These are phyloP conservation scores for Peromyscus californicus DNA, from an alignment of 2,113 vertebrate genomes.

Conservation along the genomic window DNA sequence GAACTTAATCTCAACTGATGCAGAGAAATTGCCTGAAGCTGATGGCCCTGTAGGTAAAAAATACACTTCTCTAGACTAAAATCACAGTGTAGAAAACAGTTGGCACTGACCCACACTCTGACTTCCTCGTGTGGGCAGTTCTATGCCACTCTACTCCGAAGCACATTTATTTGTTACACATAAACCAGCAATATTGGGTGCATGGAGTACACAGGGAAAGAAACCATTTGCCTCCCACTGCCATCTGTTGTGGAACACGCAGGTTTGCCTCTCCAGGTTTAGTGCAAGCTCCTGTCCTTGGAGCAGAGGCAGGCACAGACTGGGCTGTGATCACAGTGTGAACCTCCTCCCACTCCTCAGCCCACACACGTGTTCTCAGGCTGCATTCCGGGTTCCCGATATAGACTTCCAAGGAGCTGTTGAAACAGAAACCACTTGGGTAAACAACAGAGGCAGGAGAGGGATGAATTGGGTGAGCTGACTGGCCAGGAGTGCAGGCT, in stretches of 20 bases:
- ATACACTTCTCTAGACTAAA: neutral
- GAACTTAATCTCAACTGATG: neutral
- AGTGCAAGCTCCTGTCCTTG: slow-evolving; percentile 68
- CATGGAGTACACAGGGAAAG: slow-evolving; percentile 23
- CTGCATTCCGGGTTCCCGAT: slow-evolving; percentile 64
- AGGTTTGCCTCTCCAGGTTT: slow-evolving; percentile 69
- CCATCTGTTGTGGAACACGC: slow-evolving; percentile 72
- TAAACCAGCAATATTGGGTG: slow-evolving; percentile 49
- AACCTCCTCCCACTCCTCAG: slow-evolving; percentile 70
- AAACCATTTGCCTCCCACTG: slow-evolving; percentile 58
- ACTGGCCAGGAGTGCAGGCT: neutral
- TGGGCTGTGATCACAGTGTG: slow-evolving; percentile 13
- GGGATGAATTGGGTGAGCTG: neutral
- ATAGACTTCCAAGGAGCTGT: neutral
- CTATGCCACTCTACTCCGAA: neutral
- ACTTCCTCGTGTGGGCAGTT: neutral
- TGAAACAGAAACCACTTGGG: slow-evolving; percentile 57
- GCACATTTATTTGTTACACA: slow-evolving; percentile 21
- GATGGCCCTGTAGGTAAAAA: neutral
- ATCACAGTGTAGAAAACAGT: neutral
- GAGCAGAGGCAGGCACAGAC: slow-evolving; percentile 40
- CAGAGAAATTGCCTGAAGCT: neutral
- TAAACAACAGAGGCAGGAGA: neutral
- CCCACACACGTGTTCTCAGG: slow-evolving; percentile 76
- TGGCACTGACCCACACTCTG: neutral